A percentile compares a stretch with the other conserved stretches of the same genome.
Evolutionary conservation across 2,113 vertebrate species (phyloP).

Genomic region (Xenopus laevis): DNA sequence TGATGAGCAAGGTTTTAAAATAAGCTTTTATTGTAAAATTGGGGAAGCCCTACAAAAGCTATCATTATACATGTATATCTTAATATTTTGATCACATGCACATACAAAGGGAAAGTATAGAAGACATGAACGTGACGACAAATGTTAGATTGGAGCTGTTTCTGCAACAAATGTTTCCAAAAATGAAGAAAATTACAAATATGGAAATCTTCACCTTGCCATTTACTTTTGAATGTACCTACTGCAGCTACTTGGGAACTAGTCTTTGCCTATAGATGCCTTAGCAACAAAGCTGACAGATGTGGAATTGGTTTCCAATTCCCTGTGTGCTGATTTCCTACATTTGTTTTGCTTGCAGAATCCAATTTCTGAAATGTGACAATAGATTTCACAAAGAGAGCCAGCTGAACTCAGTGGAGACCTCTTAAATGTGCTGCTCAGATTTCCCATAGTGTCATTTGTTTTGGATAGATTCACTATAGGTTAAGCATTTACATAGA

Average conservation of each 20-base stretch:
- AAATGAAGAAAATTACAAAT: too few species aligned
- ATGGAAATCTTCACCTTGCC: too few species aligned
- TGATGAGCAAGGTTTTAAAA: too few species aligned
- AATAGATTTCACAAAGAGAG: slow-evolving; percentile 52
- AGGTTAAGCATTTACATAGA: slow-evolving; percentile 44
- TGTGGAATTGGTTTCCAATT: slow-evolving; percentile 61
- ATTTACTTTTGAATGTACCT: too few species aligned
- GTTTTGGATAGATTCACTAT: slow-evolving; percentile 17
- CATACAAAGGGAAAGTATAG: too few species aligned
- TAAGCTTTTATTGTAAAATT: too few species aligned
- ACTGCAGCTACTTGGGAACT: neutral
- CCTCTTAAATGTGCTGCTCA: slow-evolving; percentile 32
- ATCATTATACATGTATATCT: too few species aligned
- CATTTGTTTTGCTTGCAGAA: slow-evolving; percentile 61
- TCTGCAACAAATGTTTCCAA: too few species aligned
- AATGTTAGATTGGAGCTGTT: too few species aligned
- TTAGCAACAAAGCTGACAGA: slow-evolving; percentile 50
- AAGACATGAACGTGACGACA: too few species aligned
- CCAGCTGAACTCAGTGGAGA: slow-evolving; percentile 51
- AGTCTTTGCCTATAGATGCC: slow-evolving; percentile 30
- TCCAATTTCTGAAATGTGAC: slow-evolving; percentile 60
- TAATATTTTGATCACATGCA: too few species aligned
- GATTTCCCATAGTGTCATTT: slow-evolving; percentile 39
- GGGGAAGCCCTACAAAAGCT: too few species aligned
- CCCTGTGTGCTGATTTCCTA: slow-evolving; percentile 54